Evolutionary conservation across 2,888 invertebrate genomes (phyloP).

Genomic region (Andrena bicolor): DNA sequence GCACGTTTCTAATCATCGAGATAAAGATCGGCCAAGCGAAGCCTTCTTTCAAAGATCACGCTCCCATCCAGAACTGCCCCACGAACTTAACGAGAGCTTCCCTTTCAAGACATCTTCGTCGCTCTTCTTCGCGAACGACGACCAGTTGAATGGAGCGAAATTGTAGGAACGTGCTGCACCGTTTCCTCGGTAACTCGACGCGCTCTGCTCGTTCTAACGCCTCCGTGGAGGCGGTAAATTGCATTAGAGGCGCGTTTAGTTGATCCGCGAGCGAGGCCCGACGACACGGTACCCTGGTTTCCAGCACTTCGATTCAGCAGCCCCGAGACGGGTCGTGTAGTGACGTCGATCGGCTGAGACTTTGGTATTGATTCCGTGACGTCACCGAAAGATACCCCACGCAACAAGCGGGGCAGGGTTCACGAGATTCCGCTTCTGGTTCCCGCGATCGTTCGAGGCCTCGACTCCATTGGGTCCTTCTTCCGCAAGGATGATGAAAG

Average conservation of each 20-base stretch:
- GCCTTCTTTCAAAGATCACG: neutral
- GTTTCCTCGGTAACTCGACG: slow-evolving; percentile 17
- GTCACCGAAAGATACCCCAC: slow-evolving; percentile 60
- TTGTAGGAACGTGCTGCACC: slow-evolving; percentile 17
- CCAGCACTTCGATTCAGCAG: slow-evolving; percentile 8
- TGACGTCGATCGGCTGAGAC: slow-evolving; percentile 63
- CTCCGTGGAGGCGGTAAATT: slow-evolving; percentile 25
- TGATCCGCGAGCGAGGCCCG: slow-evolving; percentile 5
- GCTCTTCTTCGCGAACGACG: neutral
- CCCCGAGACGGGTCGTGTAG: slow-evolving; percentile 20
- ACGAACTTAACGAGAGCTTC: too few species aligned
- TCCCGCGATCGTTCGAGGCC: neutral
- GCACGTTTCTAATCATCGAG: neutral
- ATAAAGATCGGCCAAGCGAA: neutral
- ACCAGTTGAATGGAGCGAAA: slow-evolving; percentile 13
- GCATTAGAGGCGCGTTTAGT: slow-evolving; percentile 21
- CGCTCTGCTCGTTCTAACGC: slow-evolving; percentile 1
- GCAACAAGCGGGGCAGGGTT: slow-evolving; percentile 32
- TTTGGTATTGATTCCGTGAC: slow-evolving; percentile 71
- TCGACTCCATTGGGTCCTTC: neutral
- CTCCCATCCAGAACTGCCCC: neutral
- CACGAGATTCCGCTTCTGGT: slow-evolving; percentile 3
- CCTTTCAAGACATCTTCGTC: neutral
- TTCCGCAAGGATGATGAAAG: neutral
- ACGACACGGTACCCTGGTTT: slow-evolving; percentile 48